Conservation (phyloP, 2,888 invertebrate species). For the Dasysyrphus albostriatus region DNA sequence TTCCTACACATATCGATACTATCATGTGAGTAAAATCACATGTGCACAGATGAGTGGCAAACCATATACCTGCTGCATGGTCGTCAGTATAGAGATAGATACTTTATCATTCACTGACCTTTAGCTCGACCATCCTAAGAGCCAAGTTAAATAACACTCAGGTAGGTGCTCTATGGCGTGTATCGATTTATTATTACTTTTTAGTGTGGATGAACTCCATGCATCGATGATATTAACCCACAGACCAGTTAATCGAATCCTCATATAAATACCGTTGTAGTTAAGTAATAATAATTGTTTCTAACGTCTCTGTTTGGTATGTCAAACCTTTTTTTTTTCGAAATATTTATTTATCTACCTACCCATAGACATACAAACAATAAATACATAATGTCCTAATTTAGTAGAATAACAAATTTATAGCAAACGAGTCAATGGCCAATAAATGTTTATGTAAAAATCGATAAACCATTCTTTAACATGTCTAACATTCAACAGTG, state of each 20-base stretch:
- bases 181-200: slow-evolving; percentile 3
- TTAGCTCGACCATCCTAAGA: slow-evolving; percentile 18
- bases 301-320: neutral
- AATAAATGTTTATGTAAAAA: slow-evolving; percentile 5
- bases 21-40: slow-evolving; percentile 29
- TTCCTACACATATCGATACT: slow-evolving; percentile 23
- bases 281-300: neutral
- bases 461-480: slow-evolving; percentile 18
- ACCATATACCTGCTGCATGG: slow-evolving; percentile 18
- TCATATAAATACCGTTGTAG: slow-evolving; percentile 19
- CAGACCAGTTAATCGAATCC: slow-evolving; percentile 17
- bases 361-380: no score
- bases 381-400: neutral
- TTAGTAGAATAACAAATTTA: neutral
- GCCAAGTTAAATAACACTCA: neutral
- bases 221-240: slow-evolving; percentile 26
- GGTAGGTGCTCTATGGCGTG: slow-evolving; percentile 18
- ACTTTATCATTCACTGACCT: slow-evolving; percentile 49
- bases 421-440: slow-evolving; percentile 22
- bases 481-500: slow-evolving; percentile 27
- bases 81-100: neutral
- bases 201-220: slow-evolving; percentile 11
- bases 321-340: slow-evolving; percentile 13
- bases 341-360: no score
- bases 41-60: slow-evolving; percentile 38